phyloP scores from a whole-genome alignment of 2,113 vertebrate species.

The Sinocyclocheilus anshuiensis region DNA sequence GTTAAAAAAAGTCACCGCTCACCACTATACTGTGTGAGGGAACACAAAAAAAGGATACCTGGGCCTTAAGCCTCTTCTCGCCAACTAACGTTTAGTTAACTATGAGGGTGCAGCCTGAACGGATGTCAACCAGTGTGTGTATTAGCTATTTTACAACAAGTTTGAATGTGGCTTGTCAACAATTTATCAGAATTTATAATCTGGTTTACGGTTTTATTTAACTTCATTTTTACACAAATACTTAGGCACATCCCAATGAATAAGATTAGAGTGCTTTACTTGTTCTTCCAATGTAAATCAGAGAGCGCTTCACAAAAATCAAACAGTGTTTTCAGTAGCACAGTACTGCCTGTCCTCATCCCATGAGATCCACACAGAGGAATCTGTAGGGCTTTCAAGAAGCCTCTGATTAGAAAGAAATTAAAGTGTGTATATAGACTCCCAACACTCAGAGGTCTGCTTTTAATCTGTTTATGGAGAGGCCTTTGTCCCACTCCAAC shows the following conservation, averaged over 20 bases:
- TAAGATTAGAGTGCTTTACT: background rate
- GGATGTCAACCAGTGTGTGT: too few relatives aligned
- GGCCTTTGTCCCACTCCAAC: slow-evolving; percentile 1
- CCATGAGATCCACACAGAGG: slow-evolving; percentile 23
- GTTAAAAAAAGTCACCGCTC: too few relatives aligned
- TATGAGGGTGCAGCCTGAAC: too few relatives aligned
- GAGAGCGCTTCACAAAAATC: background rate
- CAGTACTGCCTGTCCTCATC: background rate
- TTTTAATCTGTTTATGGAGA: slow-evolving; percentile 31
- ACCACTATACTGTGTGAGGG: too few relatives aligned
- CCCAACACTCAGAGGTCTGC: background rate
- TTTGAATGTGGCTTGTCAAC: background rate
- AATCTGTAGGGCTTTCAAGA: slow-evolving; percentile 12
- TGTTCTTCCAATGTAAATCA: slow-evolving; percentile 10
- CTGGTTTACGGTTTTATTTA: background rate
- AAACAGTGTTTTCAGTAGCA: background rate
- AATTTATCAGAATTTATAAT: too few relatives aligned
- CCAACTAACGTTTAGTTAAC: too few relatives aligned
- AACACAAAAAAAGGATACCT: too few relatives aligned
- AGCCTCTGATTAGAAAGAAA: slow-evolving; percentile 4
- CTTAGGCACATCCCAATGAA: background rate
- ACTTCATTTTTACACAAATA: background rate
- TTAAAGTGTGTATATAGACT: background rate
- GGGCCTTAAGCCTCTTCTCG: too few relatives aligned
- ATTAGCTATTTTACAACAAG: background rate